Percentiles rank a stretch among this genome's conserved stretches.
Conservation (phyloP, 2,888 invertebrate species). For the Scaeva pyrastri region DNA sequence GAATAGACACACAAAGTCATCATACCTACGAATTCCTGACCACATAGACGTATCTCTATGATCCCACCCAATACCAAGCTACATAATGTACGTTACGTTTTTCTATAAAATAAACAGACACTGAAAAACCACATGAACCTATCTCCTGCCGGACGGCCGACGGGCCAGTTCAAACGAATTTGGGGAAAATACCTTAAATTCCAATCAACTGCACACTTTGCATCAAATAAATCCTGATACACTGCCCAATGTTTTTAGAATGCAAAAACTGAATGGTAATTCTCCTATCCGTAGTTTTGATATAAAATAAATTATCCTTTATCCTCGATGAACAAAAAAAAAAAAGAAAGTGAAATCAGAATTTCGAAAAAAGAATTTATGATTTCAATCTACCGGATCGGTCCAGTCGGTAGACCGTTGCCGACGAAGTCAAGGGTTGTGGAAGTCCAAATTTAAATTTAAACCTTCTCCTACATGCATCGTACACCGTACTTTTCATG, state of each 20-base stretch:
- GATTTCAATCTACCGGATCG: conserved; percentile 43
- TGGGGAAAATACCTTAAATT: conserved; percentile 56
- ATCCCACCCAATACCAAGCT: neutral
- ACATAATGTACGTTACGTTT: neutral
- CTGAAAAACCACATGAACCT: conserved; percentile 24
- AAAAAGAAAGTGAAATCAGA: neutral
- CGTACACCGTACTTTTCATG: neutral
- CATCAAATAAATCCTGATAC: conserved; percentile 62
- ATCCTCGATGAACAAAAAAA: neutral
- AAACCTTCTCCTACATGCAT: neutral
- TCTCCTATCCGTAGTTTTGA: neutral
- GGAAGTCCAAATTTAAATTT: neutral
- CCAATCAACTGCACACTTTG: conserved; percentile 65
- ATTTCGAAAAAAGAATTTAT: conserved; percentile 34
- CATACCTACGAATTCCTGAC: neutral
- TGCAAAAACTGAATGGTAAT: conserved; percentile 45
- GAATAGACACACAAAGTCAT: neutral
- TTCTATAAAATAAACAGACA: neutral
- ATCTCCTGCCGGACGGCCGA: neutral
- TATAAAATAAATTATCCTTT: conserved; percentile 21
- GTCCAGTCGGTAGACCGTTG: too few species aligned
- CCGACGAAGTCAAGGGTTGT: conserved; percentile 12
- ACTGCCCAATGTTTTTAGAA: conserved; percentile 46
- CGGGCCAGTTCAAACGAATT: conserved; percentile 31
- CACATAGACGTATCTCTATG: neutral